Conservation (phyloP, 2,113 vertebrate species). For the Pristiophorus japonicus region DNA sequence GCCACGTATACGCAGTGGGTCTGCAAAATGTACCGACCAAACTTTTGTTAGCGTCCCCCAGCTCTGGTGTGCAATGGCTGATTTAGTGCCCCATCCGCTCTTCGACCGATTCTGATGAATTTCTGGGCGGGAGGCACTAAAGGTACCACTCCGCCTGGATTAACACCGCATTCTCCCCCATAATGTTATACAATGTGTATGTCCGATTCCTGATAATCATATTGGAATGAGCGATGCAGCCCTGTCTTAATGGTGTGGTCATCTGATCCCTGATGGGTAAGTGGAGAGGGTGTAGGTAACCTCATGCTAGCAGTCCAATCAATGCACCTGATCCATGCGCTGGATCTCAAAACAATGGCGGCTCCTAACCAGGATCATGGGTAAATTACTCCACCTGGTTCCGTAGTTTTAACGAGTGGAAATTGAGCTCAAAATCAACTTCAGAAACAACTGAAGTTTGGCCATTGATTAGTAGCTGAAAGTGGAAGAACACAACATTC, state of each 20-base stretch:
- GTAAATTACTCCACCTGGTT: background rate
- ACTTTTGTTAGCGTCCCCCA: too few relatives aligned
- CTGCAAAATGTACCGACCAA: too few relatives aligned
- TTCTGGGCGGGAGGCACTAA: too few relatives aligned
- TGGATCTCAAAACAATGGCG: background rate
- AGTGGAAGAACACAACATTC: background rate
- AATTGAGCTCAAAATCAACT: background rate
- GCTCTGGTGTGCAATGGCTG: too few relatives aligned
- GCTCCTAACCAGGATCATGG: background rate
- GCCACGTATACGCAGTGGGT: too few relatives aligned
- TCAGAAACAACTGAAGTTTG: background rate
- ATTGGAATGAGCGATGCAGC: background rate
- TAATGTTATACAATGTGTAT: background rate
- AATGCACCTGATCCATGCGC: background rate
- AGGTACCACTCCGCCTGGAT: too few relatives aligned
- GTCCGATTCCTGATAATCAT: background rate
- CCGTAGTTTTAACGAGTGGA: too few relatives aligned
- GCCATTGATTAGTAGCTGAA: background rate
- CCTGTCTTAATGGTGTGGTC: background rate
- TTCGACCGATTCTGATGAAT: too few relatives aligned
- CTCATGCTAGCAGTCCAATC: background rate
- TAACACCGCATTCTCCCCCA: too few relatives aligned
- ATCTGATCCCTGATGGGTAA: background rate
- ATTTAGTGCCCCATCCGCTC: too few relatives aligned
- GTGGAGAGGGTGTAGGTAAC: background rate